Percentiles rank a stretch among this genome's conserved stretches.
These are phyloP conservation scores for Lysiphlebus fabarum DNA, from an alignment of 1,140 invertebrate species.

Conservation along the genomic window DNA sequence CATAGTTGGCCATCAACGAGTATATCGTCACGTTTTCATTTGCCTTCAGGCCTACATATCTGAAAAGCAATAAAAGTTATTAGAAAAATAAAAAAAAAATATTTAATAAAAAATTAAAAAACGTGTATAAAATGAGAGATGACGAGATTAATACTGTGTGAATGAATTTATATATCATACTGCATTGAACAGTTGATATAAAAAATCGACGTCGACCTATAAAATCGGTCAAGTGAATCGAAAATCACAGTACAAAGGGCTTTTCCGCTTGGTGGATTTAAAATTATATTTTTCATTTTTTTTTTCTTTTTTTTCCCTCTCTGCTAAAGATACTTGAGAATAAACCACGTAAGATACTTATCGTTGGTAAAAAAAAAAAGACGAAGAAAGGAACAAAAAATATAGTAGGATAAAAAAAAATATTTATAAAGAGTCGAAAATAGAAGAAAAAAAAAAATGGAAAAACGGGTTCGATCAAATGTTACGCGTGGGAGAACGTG, in stretches of 20 bases:
- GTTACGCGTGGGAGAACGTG: conserved; percentile 48
- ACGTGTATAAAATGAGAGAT: not conserved
- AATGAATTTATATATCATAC: conserved; percentile 5
- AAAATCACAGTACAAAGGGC: conserved; percentile 28
- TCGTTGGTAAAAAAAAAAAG: conserved; percentile 9
- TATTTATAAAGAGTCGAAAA: no score
- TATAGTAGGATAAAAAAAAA: no score
- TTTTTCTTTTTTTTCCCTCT: not conserved
- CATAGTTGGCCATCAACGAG: conserved; percentile 4
- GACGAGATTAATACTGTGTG: not conserved
- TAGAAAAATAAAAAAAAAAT: conserved; percentile 7
- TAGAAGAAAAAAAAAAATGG: not conserved
- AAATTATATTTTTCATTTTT: conserved; percentile 35
- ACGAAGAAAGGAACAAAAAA: not conserved
- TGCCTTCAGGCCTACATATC: not conserved
- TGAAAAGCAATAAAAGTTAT: not conserved
- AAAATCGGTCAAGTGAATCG: conserved; percentile 37
- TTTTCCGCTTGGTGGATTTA: conserved; percentile 35
- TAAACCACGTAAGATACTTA: conserved; percentile 25
- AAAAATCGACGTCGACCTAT: conserved; percentile 27
- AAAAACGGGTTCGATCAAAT: conserved; percentile 40
- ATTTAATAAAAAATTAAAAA: no score
- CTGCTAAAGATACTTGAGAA: conserved; percentile 4
- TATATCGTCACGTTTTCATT: conserved; percentile 30
- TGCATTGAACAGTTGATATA: not conserved